Evolutionary conservation across 2,797 vertebrate genomes (phyloP), one percentile per base, ranked within the genome.

Genomic region (Momotus momota): DNA sequence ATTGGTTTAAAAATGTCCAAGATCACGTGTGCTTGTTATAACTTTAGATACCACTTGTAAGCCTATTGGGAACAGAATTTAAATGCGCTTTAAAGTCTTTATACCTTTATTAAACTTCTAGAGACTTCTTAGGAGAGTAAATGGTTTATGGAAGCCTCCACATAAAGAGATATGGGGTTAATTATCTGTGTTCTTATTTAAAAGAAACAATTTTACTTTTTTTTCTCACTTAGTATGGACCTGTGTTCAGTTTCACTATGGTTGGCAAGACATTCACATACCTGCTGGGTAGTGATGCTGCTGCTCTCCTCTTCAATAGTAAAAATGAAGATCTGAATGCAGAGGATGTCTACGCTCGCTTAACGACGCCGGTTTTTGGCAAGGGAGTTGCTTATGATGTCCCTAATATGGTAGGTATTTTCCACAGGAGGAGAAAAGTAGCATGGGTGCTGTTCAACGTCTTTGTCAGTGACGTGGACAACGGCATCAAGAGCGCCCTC

Each of bases 221-320:
- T 58, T 83, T 19, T 83, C 17, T 67, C 51, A 61, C 90, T 48
- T 96, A 99, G 99, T 99, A 99, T 46, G 99, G 99, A 20, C 99
- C 99, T 1, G 99, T 99, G 49, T 99, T 99, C 98, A 99, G 99
- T 87, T 99, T 99, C 94, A 99, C 99, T 16, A 99, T 99, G 99
- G 98, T 99, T 97, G 99, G 99, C 14, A 99, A 99, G 91, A 99
- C 99, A 0, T 99, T 99, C 97, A 99, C 99, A 0, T 99, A 99
- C 92, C 98, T 99, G 45, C 88, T 99, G 97, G 99, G 99, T 29
- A 99, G 99, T 14, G 99, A 99, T 23, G 99, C 99, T 4, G 99
- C 99, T 15, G 98, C 99, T 1, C 97, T 99, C 31, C 97, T 99
- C 87, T 99, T 99, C 98, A 99, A 99, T 89, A 99, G 99, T 93